phyloP scores from a whole-genome alignment of 92 coral and sea anemone species.

The Phenganax marumi region DNA sequence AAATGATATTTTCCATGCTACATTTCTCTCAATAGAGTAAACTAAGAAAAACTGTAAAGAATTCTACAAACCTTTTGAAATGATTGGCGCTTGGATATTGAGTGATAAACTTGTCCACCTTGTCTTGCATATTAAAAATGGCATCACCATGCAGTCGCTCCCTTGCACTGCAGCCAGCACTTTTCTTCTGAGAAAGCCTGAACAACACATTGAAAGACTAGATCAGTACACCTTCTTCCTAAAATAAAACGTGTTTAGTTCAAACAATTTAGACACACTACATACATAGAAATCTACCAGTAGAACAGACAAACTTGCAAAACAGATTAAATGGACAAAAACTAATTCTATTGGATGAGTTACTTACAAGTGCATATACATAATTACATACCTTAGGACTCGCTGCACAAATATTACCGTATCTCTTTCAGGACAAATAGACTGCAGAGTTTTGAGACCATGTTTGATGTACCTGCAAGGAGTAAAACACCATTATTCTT shows the following conservation, averaged over 20 bases:
- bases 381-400: not conserved
- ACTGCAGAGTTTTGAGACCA: not conserved
- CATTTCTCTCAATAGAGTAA: not conserved
- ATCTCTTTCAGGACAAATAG: constrained; percentile 3
- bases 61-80: not conserved
- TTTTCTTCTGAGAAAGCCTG: constrained; percentile 12
- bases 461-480: not conserved
- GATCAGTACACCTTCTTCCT: constrained; percentile 11
- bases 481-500: not conserved
- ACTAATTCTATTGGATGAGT: not conserved
- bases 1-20: too few species aligned
- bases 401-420: constrained; percentile 18
- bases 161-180: not conserved
- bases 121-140: not conserved
- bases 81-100: not conserved
- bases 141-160: not conserved
- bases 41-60: not conserved
- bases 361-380: not conserved
- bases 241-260: not conserved
- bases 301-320: not conserved
- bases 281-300: not conserved
- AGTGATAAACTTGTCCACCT: not conserved
- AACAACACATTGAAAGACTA: constrained; percentile 23
- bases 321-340: not conserved
- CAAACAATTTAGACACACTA: not conserved